Percentiles rank a stretch among this genome's conserved stretches.
Evolutionary conservation across 2,797 vertebrate genomes (phyloP).

Genomic region (Tenualosa thibaudeaui): DNA sequence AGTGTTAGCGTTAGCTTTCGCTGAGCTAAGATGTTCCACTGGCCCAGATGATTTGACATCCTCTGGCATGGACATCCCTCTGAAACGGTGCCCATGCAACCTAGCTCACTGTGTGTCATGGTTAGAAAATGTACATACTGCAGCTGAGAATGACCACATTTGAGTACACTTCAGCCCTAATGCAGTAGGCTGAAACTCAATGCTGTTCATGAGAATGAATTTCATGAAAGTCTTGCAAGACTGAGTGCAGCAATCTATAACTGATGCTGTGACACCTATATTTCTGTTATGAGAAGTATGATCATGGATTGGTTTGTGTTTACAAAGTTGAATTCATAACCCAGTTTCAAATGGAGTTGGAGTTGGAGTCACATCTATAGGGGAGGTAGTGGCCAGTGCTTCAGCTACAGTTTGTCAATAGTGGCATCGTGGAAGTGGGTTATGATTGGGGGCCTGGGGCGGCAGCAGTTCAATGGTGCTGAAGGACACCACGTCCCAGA

Average conservation of each 20-base stretch:
- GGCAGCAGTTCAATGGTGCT: slow-evolving; percentile 59
- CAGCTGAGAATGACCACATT: not conserved
- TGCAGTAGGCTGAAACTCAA: not conserved
- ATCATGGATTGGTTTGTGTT: not conserved
- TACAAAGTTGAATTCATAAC: not conserved
- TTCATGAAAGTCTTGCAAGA: too few relatives aligned
- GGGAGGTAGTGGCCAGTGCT: not conserved
- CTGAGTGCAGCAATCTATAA: not conserved
- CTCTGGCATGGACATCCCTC: not conserved
- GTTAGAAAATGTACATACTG: slow-evolving; percentile 1
- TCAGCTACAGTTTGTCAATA: not conserved
- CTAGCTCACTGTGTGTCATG: not conserved
- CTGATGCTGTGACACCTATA: not conserved
- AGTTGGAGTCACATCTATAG: not conserved
- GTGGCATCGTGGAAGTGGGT: slow-evolving; percentile 33
- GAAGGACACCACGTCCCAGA: slow-evolving; percentile 70
- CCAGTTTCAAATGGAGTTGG: too few relatives aligned
- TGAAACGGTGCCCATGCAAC: not conserved
- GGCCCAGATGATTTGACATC: slow-evolving; percentile 7
- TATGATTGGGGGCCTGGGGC: slow-evolving; percentile 60
- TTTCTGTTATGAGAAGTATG: not conserved
- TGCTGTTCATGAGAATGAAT: not conserved
- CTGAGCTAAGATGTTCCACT: slow-evolving; percentile 11
- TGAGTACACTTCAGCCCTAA: not conserved
- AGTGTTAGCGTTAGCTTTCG: not conserved